phyloP scores from a whole-genome alignment of 2,113 vertebrate species.

The Suncus etruscus region DNA sequence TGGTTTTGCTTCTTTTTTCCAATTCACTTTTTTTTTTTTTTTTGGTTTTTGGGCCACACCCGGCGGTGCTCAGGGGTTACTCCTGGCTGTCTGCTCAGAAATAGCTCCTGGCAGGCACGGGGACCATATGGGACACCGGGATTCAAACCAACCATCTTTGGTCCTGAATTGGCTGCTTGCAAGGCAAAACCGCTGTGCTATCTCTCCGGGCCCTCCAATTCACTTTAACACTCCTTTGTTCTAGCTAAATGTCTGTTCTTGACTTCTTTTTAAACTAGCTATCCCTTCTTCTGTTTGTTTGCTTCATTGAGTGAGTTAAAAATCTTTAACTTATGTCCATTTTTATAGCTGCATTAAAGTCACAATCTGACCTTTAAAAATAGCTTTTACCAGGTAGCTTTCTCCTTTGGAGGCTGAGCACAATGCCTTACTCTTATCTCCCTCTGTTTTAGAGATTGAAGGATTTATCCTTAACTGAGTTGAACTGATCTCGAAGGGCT shows the following conservation, averaged over 20 bases:
- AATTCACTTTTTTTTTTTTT: slow-evolving; percentile 20
- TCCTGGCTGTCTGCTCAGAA: too few relatives aligned
- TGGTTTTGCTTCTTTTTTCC: background rate
- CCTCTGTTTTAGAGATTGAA: background rate
- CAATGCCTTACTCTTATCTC: background rate
- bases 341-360: slow-evolving; percentile 7
- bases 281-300: background rate
- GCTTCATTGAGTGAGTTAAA: background rate
- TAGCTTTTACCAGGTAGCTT: slow-evolving; percentile 23
- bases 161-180: too few relatives aligned
- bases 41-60: too few relatives aligned
- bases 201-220: too few relatives aligned
- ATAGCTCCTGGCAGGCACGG: too few relatives aligned
- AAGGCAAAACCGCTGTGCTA: too few relatives aligned
- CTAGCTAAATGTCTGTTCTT: background rate
- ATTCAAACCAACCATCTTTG: too few relatives aligned
- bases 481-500: background rate
- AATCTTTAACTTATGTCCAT: background rate
- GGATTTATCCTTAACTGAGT: background rate
- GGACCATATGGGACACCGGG: too few relatives aligned
- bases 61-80: too few relatives aligned
- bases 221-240: background rate
- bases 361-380: background rate
- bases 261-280: background rate
- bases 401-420: background rate